Evolutionary conservation across 2,888 invertebrate species (phyloP), one percentile per base, ranked within the genome.

Genomic region (Coecobrya sp.): DNA sequence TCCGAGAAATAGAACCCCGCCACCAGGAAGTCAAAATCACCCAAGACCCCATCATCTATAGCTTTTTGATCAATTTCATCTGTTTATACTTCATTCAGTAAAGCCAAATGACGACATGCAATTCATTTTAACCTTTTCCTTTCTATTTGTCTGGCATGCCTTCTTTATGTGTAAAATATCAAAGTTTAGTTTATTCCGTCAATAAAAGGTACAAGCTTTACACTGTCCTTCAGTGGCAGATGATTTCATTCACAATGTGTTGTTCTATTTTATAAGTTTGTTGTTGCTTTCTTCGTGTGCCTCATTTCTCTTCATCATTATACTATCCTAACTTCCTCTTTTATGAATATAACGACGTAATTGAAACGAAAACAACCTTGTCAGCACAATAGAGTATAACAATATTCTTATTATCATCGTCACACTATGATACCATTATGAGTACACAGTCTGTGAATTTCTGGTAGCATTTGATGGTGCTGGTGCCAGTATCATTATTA

Each of bases 311-410:
- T 76, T 81, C 30, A 59, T 82, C 22, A 65, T 30, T 19, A n/a
- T n/a, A 59, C 0, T 49, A 13, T 52, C 25, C 5, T 62, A 3
- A n/a, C 5, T 13, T 89, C 27, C 49, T 55, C 25, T 36, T 73
- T 65, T 82, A 65, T 36, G 59, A 73, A 59, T 55, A 90, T 79
- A 90, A 86, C 91, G 73, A 73, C 70, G 73, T 91, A 87, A 91
- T 91, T 87, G 86, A 91, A 91, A 91, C 73, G 91, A 87, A 87
- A 87, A 87, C 91, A 91, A 87, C 13, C 86, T 91, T 91, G 86
- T 84, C 91, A 84, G 76, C 65, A 85, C 85, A 90, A 90, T 79
- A 86, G 84, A 59, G 84, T 70, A 7, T 49, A 89, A 49, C 79
- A 62, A 30, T 76, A 73, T 87, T 42, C 19, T 55, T 3, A 79